A percentile compares a stretch with the other conserved stretches of the same genome.
These are phyloP conservation scores for Calameuta idolon DNA, from an alignment of 2,888 invertebrate genomes.

Conservation along the genomic window DNA sequence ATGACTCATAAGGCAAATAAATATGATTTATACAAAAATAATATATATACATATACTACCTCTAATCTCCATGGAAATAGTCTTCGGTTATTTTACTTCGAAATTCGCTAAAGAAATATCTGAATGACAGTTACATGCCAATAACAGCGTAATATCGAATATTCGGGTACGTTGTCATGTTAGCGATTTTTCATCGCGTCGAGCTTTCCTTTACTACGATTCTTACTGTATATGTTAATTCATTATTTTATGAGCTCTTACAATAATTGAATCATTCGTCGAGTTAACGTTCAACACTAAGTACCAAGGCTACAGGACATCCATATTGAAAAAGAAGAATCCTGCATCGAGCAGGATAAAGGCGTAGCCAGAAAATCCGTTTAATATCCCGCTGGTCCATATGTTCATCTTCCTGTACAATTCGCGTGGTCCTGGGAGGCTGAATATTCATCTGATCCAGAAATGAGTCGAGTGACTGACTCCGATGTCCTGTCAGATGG, in stretches of 20 bases:
- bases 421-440: constrained; percentile 25
- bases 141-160: not conserved
- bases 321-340: not conserved
- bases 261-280: not conserved
- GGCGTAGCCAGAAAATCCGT: not conserved
- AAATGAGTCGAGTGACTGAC: constrained; percentile 42
- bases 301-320: not conserved
- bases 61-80: not conserved
- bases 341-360: not conserved
- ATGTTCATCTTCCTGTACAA: not conserved
- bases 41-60: not conserved
- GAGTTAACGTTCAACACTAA: not conserved
- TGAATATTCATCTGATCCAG: constrained; percentile 28
- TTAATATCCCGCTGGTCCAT: not conserved
- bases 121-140: not conserved
- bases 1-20: constrained; percentile 52
- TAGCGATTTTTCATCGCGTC: not conserved
- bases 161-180: not conserved
- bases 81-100: not conserved
- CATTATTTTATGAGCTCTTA: not conserved
- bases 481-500: constrained; percentile 35
- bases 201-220: not conserved
- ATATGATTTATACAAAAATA: constrained; percentile 50
- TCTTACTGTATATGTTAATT: not conserved
- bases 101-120: not conserved